Evolutionary conservation across 2,113 vertebrate species (phyloP).

Genomic region (Colius striatus): DNA sequence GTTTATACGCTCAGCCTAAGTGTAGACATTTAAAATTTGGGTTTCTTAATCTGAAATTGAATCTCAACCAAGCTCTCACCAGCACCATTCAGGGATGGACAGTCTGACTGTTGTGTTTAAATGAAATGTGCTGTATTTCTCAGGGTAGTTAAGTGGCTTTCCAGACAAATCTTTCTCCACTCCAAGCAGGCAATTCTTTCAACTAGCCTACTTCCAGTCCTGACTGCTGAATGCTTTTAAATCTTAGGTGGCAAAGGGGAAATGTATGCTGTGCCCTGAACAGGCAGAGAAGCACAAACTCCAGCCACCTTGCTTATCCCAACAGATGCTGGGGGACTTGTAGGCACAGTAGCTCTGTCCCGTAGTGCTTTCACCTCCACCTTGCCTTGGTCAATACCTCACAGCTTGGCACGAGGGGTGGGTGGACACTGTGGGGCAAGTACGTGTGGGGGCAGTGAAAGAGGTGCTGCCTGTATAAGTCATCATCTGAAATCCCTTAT

Average conservation of each 20-base stretch:
- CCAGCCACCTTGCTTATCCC: background rate
- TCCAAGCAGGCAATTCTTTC: background rate
- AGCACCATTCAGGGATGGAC: background rate
- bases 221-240: background rate
- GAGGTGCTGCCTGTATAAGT: background rate
- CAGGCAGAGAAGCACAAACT: background rate
- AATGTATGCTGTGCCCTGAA: background rate
- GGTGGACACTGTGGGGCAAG: rapidly evolving
- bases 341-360: background rate
- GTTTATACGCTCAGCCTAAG: background rate
- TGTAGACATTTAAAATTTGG: background rate
- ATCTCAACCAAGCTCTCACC: background rate
- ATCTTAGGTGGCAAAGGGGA: background rate
- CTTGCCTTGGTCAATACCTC: background rate
- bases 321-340: background rate
- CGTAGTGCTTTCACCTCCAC: background rate
- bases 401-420: background rate
- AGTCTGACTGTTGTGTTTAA: background rate
- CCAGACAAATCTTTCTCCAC: background rate
- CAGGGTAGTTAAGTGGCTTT: background rate
- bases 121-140: background rate
- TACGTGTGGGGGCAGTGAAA: background rate
- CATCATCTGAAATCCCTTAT: background rate
- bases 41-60: background rate
- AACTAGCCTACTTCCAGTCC: background rate